Evolutionary conservation across 2,888 invertebrate genomes (phyloP).

Genomic region (Heteromyza rotundicornis): DNA sequence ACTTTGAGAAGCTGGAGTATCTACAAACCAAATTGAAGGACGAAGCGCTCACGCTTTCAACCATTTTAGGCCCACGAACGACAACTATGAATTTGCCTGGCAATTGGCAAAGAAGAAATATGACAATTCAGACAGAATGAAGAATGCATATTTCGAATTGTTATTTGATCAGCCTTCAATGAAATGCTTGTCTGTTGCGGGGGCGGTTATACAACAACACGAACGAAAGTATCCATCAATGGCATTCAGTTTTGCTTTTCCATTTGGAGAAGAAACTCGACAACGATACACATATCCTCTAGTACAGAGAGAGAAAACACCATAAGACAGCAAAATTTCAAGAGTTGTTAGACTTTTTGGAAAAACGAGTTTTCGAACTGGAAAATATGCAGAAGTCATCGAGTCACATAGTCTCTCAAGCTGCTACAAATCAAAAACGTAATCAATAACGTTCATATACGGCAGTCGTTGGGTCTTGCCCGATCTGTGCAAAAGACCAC

Average conservation of each 20-base stretch:
- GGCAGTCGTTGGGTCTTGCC: slow-evolving; percentile 6
- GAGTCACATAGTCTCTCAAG: background rate
- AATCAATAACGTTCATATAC: slow-evolving; percentile 8
- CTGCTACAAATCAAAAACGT: background rate
- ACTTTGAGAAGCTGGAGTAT: slow-evolving; percentile 27
- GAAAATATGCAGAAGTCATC: slow-evolving; percentile 12
- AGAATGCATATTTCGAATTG: slow-evolving; percentile 21
- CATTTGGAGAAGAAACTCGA: slow-evolving; percentile 28
- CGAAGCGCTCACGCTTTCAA: slow-evolving; percentile 26
- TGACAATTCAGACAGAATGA: slow-evolving; percentile 24
- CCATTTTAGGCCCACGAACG: slow-evolving; percentile 26
- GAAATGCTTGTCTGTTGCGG: slow-evolving; percentile 8
- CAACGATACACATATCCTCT: slow-evolving; percentile 18
- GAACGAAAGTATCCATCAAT: slow-evolving; percentile 23
- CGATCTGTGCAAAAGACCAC: slow-evolving; percentile 16
- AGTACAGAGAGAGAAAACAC: slow-evolving; percentile 18
- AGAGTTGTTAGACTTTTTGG: slow-evolving; percentile 24
- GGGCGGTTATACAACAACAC: slow-evolving; percentile 18
- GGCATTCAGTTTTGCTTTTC: slow-evolving; percentile 22
- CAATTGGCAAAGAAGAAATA: slow-evolving; percentile 25
- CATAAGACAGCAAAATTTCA: slow-evolving; percentile 13
- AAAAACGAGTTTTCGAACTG: slow-evolving; percentile 19
- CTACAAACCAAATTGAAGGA: slow-evolving; percentile 25
- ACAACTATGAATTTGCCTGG: slow-evolving; percentile 28
- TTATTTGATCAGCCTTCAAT: slow-evolving; percentile 19